These are phyloP conservation scores for Echinometra lucunter DNA, from an alignment of 53 echinoderm and acorn worm genomes.

Conservation along the genomic window DNA sequence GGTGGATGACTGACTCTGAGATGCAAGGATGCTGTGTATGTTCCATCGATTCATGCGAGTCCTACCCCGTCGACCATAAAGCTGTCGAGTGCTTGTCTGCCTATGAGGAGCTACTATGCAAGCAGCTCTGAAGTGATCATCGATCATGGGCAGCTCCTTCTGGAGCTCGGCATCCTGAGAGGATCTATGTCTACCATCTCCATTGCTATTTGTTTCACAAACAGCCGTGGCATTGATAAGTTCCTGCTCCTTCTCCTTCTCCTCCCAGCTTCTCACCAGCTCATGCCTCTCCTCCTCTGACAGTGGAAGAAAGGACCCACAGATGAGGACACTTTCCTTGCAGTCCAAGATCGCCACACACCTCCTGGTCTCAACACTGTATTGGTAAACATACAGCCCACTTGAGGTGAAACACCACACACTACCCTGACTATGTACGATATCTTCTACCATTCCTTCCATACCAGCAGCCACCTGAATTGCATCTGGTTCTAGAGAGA, in stretches of 20 bases:
- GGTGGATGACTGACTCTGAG: neutral
- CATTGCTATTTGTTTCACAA: conserved; percentile 50
- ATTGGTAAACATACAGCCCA: conserved; percentile 73
- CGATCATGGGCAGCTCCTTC: conserved; percentile 32
- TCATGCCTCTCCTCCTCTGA: neutral
- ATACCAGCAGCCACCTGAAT: conserved; percentile 64
- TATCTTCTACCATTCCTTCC: conserved; percentile 51
- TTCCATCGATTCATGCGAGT: neutral
- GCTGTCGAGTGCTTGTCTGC: neutral
- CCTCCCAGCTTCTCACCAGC: conserved; percentile 25
- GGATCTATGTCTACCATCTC: conserved; percentile 23
- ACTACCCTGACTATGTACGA: conserved; percentile 66
- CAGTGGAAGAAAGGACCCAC: conserved; percentile 19
- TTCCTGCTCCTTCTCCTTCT: conserved; percentile 60
- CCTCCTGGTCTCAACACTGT: conserved; percentile 68
- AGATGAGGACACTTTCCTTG: conserved; percentile 34
- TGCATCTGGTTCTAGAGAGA: conserved; percentile 52
- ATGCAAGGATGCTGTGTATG: conserved; percentile 3
- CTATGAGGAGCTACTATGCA: conserved; percentile 20
- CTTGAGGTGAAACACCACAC: conserved; percentile 80
- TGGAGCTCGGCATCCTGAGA: neutral
- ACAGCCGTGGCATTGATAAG: conserved; percentile 32
- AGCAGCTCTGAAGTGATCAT: conserved; percentile 65
- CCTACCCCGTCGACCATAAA: neutral
- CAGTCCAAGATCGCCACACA: conserved; percentile 70